Conservation (phyloP, 53 echinoderm and acorn worm genomes). For the Astropecten irregularis region DNA sequence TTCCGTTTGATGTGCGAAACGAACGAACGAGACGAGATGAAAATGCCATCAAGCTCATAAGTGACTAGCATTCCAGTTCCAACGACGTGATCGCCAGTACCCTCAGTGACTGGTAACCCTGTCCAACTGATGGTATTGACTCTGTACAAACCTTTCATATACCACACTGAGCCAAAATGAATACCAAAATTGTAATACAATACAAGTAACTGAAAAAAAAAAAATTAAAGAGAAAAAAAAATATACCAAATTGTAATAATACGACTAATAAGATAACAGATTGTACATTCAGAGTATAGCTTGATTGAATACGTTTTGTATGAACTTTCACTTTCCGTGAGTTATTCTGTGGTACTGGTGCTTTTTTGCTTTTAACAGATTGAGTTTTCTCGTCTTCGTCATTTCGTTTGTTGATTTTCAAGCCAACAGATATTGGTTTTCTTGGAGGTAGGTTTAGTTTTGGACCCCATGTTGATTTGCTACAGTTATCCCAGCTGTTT, state of each 20-base stretch:
- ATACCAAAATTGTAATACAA: constrained; percentile 12
- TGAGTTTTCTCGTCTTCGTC: constrained; percentile 10
- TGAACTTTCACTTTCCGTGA: constrained; percentile 34
- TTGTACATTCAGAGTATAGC: constrained; percentile 46
- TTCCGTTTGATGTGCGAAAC: too few species aligned
- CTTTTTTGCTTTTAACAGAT: constrained; percentile 1
- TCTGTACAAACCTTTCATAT: constrained; percentile 8
- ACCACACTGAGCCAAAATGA: constrained; percentile 6
- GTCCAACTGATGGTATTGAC: not conserved
- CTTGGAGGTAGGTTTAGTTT: too few species aligned
- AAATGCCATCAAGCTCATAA: too few species aligned
- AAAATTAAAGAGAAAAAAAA: too few species aligned
- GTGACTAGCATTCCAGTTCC: not conserved
- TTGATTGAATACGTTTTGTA: constrained; percentile 37
- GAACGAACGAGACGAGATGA: too few species aligned
- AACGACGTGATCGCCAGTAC: not conserved
- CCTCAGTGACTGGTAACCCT: constrained; percentile 23
- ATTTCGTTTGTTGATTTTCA: not conserved
- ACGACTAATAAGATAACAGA: constrained; percentile 9
- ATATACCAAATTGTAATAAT: too few species aligned
- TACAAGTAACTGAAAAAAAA: too few species aligned
- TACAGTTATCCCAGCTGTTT: too few species aligned
- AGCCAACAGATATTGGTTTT: not conserved
- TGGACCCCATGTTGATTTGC: too few species aligned
- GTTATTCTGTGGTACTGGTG: constrained; percentile 36